Evolutionary conservation across 2,113 vertebrate genomes (phyloP).

Genomic region (Onychostoma macrolepis): DNA sequence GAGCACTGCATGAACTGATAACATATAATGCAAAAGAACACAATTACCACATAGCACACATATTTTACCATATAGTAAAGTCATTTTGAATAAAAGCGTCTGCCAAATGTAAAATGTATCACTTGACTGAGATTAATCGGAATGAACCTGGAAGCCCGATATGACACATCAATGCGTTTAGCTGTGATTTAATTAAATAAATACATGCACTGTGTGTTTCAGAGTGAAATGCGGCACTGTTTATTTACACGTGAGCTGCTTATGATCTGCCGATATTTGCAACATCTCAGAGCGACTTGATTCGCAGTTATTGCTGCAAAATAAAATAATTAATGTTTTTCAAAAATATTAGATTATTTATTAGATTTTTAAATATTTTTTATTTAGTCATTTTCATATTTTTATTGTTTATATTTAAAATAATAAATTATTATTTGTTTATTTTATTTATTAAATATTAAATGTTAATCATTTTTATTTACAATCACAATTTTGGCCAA

Average conservation of each 20-base stretch:
- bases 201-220: not conserved
- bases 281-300: not conserved
- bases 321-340: too few species aligned
- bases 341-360: too few species aligned
- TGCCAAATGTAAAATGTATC: not conserved
- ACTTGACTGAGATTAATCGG: not conserved
- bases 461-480: too few species aligned
- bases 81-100: not conserved
- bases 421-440: not conserved
- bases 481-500: not conserved
- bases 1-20: not conserved
- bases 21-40: not conserved
- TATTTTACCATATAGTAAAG: too few species aligned
- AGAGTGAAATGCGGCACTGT: not conserved
- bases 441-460: not conserved
- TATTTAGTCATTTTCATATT: not conserved
- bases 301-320: not conserved
- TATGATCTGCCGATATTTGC: too few species aligned
- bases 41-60: too few species aligned
- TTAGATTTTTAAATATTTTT: too few species aligned
- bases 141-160: not conserved
- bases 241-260: not conserved
- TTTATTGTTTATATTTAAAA: not conserved
- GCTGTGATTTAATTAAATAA: not conserved
- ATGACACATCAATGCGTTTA: not conserved